Base-by-base conservation (phyloP, 2,113 vertebrate genomes). In the Saccopteryx bilineata region DNA sequence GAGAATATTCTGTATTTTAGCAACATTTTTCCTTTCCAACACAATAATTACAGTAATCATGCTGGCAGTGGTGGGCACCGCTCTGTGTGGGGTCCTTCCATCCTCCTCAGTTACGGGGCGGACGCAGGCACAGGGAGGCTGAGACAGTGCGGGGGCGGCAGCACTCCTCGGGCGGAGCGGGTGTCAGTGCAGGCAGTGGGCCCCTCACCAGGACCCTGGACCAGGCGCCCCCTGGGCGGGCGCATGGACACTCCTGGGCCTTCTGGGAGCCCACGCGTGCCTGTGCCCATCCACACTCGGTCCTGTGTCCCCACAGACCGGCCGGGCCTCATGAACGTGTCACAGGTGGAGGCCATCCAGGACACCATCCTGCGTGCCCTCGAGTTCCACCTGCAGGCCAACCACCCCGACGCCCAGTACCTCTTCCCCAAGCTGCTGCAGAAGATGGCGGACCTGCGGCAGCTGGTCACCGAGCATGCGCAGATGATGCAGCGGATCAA, bases 381-480 rank as follows among this genome's bases (percentile, higher is more conserved):
- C 69, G 99, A 99, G 98, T 99, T 99, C 85, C 99, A 99, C 97
- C 98, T 99, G 93, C 99, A 99, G 95, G 98, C 98, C 93, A 99
- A 99, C 98, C 99, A 99, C 98, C 99, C 99, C 0, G 99, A 99
- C 83, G 99, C 99, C 58, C 98, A 99, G 97, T 99, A 99, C 99
- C 99, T 99, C 98, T 99, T 99, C 98, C 99, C 99, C 96, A 99
- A 99, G 98, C 99, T 99, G 98, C 99, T 99, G 98, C 99, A 99
- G 98, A 99, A 99, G 98, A 99, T 99, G 99, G 99, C 99, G 0
- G 99, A 99, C 98, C 98, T 99, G 93, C 98, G 99, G 95, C 99
- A 99, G 98, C 98, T 99, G 97, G 99, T 99, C 97, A 99, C 99
- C 0, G 99, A 99, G 97, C 99, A 99, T 0, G 99, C 99, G 84